Evolutionary conservation across 30 jellyfish, hydroid and myxozoan species (phyloP), one percentile per base, ranked within the genome.

Genomic region (Morbakka virulenta): DNA sequence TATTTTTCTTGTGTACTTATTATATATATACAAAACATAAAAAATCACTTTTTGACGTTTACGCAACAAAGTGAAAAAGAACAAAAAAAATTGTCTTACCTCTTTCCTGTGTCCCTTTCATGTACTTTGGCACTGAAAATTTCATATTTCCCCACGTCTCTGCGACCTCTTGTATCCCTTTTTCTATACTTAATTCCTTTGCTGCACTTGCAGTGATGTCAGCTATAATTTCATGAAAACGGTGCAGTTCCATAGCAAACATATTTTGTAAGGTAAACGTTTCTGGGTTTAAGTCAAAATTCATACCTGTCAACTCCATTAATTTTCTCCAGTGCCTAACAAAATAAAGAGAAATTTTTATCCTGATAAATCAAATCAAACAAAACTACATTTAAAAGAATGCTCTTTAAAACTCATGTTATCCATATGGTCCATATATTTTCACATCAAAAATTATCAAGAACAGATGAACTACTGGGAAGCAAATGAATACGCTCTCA

Each of bases 231-330:
- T 89, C 97, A 72, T 64, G 78, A 87, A 89, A 89, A 0, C 97
- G 94, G 75, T 89, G 97, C 81, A 89, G 52, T 83, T 89, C 97
- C 97, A 89, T 89, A 0, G 97, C 96, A 76, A 89, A 89, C 97
- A 89, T 89, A 52, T 89, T 89, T 69, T 89, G 87, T 50, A 89
- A 62, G 14, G 97, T 89, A 74, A 89, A 89, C 27, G 97, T 67
- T 1, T 89, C 97, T n/a, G 97, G 97, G 35, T 89, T 89, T 74
- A 89, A 52, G 28, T 89, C 97, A 67, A 89, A 89, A 47, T 82
- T 82, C 97, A 89, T 89, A 51, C 75, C 57, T 4, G 97, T 89
- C 74, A 89, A 50, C 31, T 89, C 97, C 97, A 89, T 89, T 50
- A 89, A 67, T 51, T 69, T 83, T 30, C 85, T 83, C 97, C 97